phyloP scores from a whole-genome alignment of 2,113 vertebrate genomes.

The Leiothrix lutea region DNA sequence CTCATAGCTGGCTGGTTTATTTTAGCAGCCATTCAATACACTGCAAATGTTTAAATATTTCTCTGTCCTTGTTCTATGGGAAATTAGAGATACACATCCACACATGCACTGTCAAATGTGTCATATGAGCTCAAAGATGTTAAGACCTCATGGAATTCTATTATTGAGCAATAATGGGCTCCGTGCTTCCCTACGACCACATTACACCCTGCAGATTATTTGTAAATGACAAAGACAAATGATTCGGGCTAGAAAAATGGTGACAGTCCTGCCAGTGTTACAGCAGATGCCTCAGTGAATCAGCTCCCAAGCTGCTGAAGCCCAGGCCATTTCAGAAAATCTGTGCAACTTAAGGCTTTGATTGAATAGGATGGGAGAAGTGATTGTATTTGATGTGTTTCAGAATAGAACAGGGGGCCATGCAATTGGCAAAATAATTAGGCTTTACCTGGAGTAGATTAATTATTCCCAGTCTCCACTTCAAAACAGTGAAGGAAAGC shows the following conservation, averaged over 20 bases:
- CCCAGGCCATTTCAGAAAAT: slow-evolving; percentile 39
- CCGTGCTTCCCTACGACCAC: slow-evolving; percentile 32
- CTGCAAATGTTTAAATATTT: neutral
- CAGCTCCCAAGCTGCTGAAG: slow-evolving; percentile 54
- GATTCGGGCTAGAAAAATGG: slow-evolving; percentile 4
- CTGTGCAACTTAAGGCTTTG: slow-evolving; percentile 16
- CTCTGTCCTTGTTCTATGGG: neutral
- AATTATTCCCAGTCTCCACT: slow-evolving; percentile 19
- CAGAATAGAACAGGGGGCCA: slow-evolving; percentile 12
- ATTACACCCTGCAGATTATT: slow-evolving; percentile 35
- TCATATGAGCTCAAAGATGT: neutral
- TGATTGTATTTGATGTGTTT: slow-evolving; percentile 36
- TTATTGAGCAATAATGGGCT: slow-evolving; percentile 46
- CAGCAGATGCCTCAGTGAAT: slow-evolving; percentile 63
- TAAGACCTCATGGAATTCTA: slow-evolving; percentile 17
- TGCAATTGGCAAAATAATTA: slow-evolving; percentile 31
- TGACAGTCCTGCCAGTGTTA: slow-evolving; percentile 30
- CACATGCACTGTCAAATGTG: neutral
- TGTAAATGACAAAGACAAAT: slow-evolving; percentile 60
- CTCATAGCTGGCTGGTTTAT: neutral
- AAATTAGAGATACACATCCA: neutral
- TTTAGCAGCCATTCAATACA: neutral
- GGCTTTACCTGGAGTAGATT: slow-evolving; percentile 28
- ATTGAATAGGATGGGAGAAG: slow-evolving; percentile 45
- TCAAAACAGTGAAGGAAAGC: neutral